Evolutionary conservation across 2,888 invertebrate genomes (phyloP).

Genomic region (Schizaphis graminum): DNA sequence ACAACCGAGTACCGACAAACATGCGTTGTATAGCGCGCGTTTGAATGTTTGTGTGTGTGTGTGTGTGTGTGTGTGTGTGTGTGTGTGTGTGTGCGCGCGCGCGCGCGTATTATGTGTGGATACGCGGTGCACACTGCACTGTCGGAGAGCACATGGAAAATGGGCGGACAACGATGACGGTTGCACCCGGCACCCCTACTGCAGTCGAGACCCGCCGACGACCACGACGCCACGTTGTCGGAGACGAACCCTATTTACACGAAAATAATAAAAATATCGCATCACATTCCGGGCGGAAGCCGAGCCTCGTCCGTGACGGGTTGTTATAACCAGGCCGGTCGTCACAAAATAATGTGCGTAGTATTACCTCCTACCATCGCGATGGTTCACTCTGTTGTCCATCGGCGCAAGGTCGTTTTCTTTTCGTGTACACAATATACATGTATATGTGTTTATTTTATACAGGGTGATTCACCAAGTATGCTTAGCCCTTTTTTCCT

Average conservation of each 20-base stretch:
- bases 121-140: background rate
- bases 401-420: background rate
- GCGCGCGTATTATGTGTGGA: background rate
- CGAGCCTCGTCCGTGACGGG: background rate
- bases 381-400: background rate
- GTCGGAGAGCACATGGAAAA: background rate
- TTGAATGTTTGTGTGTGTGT: background rate
- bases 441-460: no score
- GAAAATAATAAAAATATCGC: background rate
- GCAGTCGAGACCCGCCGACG: background rate
- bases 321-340: background rate
- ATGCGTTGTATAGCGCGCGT: background rate
- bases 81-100: background rate
- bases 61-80: background rate
- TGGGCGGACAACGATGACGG: background rate
- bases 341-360: background rate
- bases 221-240: background rate
- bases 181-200: slow-evolving; percentile 5
- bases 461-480: no score
- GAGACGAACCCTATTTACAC: background rate
- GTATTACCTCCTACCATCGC: background rate
- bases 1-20: background rate
- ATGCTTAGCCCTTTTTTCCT: no score
- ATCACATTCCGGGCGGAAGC: background rate
- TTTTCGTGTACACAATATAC: background rate